Conservation (phyloP, 2,113 vertebrate genomes). For the Osmerus eperlanus region DNA sequence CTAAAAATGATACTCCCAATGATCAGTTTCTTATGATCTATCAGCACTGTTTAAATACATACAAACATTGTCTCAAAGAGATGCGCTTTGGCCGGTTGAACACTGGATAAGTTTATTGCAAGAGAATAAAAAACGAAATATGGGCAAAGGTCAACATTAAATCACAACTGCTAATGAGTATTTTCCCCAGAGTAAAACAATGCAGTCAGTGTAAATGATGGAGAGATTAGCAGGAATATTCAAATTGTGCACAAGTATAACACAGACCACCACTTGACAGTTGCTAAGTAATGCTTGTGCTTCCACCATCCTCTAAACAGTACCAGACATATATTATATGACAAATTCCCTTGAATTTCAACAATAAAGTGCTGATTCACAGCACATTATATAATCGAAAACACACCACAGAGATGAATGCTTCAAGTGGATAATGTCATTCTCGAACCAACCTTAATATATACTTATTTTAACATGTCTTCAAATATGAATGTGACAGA, state of each 20-base stretch:
- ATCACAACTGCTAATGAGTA: not conserved
- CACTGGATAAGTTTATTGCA: constrained; percentile 24
- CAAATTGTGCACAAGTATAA: constrained; percentile 1
- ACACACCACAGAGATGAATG: no score
- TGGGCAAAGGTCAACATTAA: constrained; percentile 20
- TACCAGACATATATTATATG: constrained; percentile 10
- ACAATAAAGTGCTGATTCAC: no score
- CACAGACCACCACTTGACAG: not conserved
- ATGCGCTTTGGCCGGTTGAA: constrained; percentile 43
- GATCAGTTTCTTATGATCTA: constrained; percentile 39
- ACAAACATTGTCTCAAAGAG: constrained; percentile 55
- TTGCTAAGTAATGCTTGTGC: not conserved
- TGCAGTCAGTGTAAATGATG: constrained; percentile 1
- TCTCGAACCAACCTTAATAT: no score
- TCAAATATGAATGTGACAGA: not conserved
- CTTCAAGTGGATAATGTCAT: no score
- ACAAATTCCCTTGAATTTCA: not conserved
- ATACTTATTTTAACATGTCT: no score
- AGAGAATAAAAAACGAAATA: constrained; percentile 10
- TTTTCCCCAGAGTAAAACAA: not conserved
- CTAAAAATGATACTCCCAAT: constrained; percentile 31
- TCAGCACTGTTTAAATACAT: constrained; percentile 52
- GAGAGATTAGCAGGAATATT: constrained; percentile 13
- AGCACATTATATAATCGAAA: no score
- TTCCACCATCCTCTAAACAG: constrained; percentile 14